Percentiles rank a stretch among this genome's conserved stretches.
These are phyloP conservation scores for Mayetiola destructor DNA, from an alignment of 2,888 invertebrate species.

Conservation along the genomic window DNA sequence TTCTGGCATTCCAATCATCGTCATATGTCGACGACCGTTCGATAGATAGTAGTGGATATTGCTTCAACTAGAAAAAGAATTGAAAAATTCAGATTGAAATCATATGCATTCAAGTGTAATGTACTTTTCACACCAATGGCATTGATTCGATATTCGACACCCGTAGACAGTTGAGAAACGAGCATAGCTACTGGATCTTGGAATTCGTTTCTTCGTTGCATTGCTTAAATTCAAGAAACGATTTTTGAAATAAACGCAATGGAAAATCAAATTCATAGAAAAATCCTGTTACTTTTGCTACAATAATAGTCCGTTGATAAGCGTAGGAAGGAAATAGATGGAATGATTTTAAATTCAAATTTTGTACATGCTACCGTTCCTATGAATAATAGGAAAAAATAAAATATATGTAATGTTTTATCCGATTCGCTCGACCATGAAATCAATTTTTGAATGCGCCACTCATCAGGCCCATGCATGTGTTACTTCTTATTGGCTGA, in stretches of 20 bases:
- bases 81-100: too few relatives aligned
- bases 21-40: background rate
- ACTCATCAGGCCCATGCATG: background rate
- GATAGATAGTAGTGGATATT: background rate
- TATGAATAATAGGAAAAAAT: background rate
- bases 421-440: slow-evolving; percentile 27
- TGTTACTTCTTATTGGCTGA: background rate
- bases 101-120: background rate
- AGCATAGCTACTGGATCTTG: too few relatives aligned
- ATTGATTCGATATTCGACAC: background rate
- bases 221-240: background rate
- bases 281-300: background rate
- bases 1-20: too few relatives aligned
- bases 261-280: background rate
- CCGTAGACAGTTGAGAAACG: background rate
- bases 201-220: background rate
- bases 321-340: background rate
- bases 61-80: too few relatives aligned
- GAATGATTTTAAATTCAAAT: too few relatives aligned
- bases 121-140: background rate
- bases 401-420: slow-evolving; percentile 17
- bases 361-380: background rate
- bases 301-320: background rate
- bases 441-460: slow-evolving; percentile 22
- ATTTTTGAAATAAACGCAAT: too few relatives aligned